Evolutionary conservation across 2,113 vertebrate species (phyloP).

Genomic region (Prietella phreatophila): DNA sequence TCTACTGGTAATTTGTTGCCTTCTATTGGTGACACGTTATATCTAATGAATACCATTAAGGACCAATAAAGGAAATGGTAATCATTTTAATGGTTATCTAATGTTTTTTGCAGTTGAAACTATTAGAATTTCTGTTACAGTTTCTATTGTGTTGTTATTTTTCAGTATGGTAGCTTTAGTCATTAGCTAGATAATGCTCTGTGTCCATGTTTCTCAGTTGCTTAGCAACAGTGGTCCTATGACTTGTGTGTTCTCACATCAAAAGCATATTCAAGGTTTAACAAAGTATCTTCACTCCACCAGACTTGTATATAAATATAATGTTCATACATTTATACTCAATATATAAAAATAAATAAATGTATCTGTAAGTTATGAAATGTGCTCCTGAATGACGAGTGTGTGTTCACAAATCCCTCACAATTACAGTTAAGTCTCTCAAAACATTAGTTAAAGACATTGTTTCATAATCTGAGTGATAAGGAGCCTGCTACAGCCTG

Average conservation of each 20-base stretch:
- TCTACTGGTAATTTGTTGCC: no score
- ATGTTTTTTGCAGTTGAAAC: no score
- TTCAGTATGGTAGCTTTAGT: neutral
- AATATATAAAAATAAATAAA: neutral
- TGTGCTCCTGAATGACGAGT: neutral
- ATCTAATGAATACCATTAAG: no score
- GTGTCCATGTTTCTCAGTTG: neutral
- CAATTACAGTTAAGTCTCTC: constrained; percentile 13
- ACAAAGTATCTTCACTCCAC: neutral
- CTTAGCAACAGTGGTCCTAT: neutral
- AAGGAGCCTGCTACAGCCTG: constrained; percentile 24
- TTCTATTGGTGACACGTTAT: no score
- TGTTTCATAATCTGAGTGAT: constrained; percentile 21
- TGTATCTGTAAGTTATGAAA: neutral
- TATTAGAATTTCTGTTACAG: no score
- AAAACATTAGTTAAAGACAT: neutral
- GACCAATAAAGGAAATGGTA: no score
- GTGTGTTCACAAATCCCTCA: neutral
- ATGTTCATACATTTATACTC: neutral
- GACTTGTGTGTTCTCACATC: neutral
- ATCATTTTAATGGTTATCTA: no score
- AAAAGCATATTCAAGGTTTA: neutral
- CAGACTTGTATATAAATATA: neutral
- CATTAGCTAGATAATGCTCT: neutral
- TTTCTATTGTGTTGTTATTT: no score